Evolutionary conservation across 2,797 vertebrate species (phyloP).

Genomic region (Typhlichthys eigenmanni): DNA sequence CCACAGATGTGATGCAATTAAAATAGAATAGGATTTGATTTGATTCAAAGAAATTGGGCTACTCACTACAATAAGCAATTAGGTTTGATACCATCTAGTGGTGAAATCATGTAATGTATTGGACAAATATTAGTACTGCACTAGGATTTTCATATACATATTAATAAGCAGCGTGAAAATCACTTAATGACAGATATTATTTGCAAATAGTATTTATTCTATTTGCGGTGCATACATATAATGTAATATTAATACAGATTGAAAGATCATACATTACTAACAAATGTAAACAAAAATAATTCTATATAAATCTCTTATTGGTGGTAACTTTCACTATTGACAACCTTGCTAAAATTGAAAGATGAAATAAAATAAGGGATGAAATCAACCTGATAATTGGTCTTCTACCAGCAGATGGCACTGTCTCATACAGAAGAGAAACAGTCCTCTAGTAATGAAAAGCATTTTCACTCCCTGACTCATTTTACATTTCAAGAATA

Average conservation of each 20-base stretch:
- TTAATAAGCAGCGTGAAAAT: too few species aligned
- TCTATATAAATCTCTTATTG: too few species aligned
- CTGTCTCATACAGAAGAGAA: not conserved
- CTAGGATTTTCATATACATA: not conserved
- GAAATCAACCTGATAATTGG: not conserved
- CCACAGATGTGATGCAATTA: not conserved
- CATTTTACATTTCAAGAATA: not conserved
- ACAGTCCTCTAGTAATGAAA: not conserved
- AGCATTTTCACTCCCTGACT: not conserved
- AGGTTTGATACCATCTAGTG: conserved; percentile 56
- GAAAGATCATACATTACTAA: too few species aligned
- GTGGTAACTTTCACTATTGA: too few species aligned
- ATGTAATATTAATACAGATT: too few species aligned
- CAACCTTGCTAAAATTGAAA: not conserved
- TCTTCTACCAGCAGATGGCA: conserved; percentile 2
- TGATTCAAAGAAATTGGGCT: not conserved
- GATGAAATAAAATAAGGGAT: not conserved
- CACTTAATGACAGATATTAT: too few species aligned
- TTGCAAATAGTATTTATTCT: too few species aligned
- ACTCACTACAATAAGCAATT: conserved; percentile 14
- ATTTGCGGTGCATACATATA: too few species aligned
- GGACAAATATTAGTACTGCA: conserved; percentile 5
- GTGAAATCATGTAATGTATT: conserved; percentile 2
- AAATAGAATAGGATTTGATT: too few species aligned
- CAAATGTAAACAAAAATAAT: too few species aligned